phyloP scores from a whole-genome alignment of 2,797 vertebrate genomes.

The Manis crassicaudata region DNA sequence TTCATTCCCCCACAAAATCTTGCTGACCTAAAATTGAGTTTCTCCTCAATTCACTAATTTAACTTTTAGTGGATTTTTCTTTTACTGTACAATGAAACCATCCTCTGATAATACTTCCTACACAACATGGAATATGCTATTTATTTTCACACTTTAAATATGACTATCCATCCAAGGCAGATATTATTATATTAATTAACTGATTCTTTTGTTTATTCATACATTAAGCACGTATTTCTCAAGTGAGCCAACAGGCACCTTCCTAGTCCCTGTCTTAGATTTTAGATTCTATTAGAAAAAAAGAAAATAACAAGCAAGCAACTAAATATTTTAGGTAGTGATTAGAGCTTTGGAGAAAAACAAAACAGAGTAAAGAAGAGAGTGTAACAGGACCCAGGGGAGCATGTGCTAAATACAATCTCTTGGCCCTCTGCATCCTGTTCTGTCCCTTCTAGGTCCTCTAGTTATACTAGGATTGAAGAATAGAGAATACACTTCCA shows the following conservation, averaged over 20 bases:
- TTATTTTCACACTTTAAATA: neutral
- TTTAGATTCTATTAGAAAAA: conserved; percentile 32
- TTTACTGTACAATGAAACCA: neutral
- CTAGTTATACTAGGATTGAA: neutral
- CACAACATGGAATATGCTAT: neutral
- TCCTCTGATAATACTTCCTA: neutral
- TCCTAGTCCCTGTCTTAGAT: neutral
- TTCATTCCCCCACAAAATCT: conserved; percentile 8
- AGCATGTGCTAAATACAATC: neutral
- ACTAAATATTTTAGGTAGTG: neutral
- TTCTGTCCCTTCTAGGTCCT: neutral
- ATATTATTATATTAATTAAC: neutral
- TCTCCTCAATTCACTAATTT: conserved; percentile 1
- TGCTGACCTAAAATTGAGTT: neutral
- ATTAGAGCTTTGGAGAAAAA: neutral
- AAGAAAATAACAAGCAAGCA: neutral
- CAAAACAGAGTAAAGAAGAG: neutral
- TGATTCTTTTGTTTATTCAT: neutral
- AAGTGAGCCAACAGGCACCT: neutral
- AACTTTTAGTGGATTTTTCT: neutral
- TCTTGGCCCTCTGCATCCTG: neutral
- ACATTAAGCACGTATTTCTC: neutral
- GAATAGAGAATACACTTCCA: neutral
- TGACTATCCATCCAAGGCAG: neutral
- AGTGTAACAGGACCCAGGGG: neutral